Percentiles rank a stretch among this genome's conserved stretches.
These are phyloP conservation scores for Onychomys arenicola DNA, from an alignment of 2,797 vertebrate genomes.

Conservation along the genomic window DNA sequence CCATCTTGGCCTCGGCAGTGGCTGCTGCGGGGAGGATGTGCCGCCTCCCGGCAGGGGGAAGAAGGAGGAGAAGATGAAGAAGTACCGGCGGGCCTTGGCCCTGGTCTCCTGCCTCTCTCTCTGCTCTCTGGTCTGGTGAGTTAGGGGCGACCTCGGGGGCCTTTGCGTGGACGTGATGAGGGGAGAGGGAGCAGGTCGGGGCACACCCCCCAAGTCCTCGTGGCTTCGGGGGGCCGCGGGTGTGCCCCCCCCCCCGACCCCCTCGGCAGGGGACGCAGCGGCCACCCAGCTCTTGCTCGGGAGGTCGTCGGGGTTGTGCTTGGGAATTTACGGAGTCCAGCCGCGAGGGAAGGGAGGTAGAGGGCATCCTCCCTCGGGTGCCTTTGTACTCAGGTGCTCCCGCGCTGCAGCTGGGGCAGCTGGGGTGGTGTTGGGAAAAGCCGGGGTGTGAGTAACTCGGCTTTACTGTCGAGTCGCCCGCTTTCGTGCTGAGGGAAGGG, in stretches of 20 bases:
- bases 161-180: not conserved
- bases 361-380: not conserved
- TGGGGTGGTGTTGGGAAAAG: not conserved
- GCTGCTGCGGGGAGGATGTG: slow-evolving; percentile 86
- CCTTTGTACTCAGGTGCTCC: not conserved
- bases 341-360: not conserved
- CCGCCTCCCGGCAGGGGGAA: slow-evolving; percentile 80
- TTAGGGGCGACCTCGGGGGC: slow-evolving; percentile 5
- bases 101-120: slow-evolving; percentile 86
- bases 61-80: slow-evolving; percentile 88
- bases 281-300: not conserved
- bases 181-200: not conserved
- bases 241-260: not conserved
- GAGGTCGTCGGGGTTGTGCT: fast-evolving
- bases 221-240: not conserved
- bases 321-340: not conserved
- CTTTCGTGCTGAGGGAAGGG: not conserved
- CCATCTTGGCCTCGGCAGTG: slow-evolving; percentile 75
- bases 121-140: slow-evolving; percentile 87
- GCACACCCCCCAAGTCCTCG: slow-evolving; percentile 66
- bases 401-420: not conserved
- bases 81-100: slow-evolving; percentile 85
- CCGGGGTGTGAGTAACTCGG: not conserved
- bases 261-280: not conserved
- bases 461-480: not conserved